Base-by-base conservation (phyloP, 1,140 invertebrate species). In the Galendromus occidentalis region DNA sequence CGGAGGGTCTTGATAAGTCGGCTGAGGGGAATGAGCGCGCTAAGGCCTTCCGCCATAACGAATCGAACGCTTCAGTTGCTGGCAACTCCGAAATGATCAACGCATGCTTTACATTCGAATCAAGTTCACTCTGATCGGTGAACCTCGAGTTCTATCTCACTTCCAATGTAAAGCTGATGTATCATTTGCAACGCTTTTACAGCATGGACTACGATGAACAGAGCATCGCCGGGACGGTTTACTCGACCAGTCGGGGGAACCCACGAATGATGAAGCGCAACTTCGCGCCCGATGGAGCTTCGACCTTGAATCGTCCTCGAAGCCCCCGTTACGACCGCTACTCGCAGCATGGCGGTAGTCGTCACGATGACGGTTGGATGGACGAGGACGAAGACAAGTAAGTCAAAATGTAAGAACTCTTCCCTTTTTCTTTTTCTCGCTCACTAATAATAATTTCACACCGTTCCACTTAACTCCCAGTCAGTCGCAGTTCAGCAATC, bases 381-480 rank as follows among this genome's bases (percentile, higher is more conserved):
- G 51, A 59, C 33, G 51, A 59, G 22, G 51, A 59, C 25, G 51
- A 59, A 25, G 51, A 59, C 51, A 59, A 59, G 51, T 59, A 59
- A 59, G 51, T 59, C 51, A 59, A 59, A 59, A 59, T 59, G 51
- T 59, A 59, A 59, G 51, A 59, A 25, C 45, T 59, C 51, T 25
- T 33, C 25, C 51, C 51, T 59, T 14, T 47, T 47, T 14, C 14
- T 25, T 29, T 59, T 20, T 25, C 22, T 25, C 9, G 25, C 33
- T 22, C 28, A 47, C 28, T 22, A 47, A 47, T 17, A 47, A 47
- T 22, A 22, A 47, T 14, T 20, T 22, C 18, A 47, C 18, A 4
- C 45, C 17, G 14, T 47, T 47, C 18, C 4, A 47, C 17, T 7
- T 47, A 47, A 47, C 18, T 28, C 18, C 17, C 4, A 28, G 18